phyloP scores from a whole-genome alignment of 2,888 invertebrate species.

The Ophioninae sp. region DNA sequence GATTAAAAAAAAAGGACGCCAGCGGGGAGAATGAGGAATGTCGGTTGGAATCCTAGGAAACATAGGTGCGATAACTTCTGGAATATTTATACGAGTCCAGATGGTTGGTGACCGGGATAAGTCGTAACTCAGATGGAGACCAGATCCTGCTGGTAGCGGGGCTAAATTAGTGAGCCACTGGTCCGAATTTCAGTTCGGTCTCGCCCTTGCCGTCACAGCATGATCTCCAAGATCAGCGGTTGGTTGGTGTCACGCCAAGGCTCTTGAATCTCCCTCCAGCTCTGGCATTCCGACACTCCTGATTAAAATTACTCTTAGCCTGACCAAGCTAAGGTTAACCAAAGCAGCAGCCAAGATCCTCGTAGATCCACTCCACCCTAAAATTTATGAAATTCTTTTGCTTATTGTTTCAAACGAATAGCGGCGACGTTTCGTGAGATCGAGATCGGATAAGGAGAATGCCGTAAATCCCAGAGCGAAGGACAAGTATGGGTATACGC shows the following conservation, averaged over 20 bases:
- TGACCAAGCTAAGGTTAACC: conserved; percentile 2
- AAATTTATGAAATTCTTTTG: conserved; percentile 79
- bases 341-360: conserved; percentile 53
- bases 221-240: background rate
- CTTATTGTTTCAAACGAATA: conserved; percentile 78
- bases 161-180: conserved; percentile 75
- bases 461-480: conserved; percentile 70
- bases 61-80: conserved; percentile 13
- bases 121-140: conserved; percentile 77
- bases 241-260: conserved; percentile 39
- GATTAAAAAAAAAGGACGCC: background rate
- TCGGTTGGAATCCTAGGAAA: background rate
- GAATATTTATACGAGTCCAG: conserved; percentile 59
- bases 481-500: conserved; percentile 3
- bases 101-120: conserved; percentile 65
- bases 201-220: conserved; percentile 10
- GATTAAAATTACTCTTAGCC: conserved; percentile 78
- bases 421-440: conserved; percentile 73
- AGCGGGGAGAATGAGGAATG: background rate
- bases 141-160: conserved; percentile 73
- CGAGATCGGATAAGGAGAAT: conserved; percentile 72
- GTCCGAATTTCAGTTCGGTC: conserved; percentile 70
- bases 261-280: conserved; percentile 70
- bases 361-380: conserved; percentile 71
- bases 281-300: conserved; percentile 76